phyloP scores from a whole-genome alignment of 2,888 invertebrate genomes.

The Glaucopsyche alexis region DNA sequence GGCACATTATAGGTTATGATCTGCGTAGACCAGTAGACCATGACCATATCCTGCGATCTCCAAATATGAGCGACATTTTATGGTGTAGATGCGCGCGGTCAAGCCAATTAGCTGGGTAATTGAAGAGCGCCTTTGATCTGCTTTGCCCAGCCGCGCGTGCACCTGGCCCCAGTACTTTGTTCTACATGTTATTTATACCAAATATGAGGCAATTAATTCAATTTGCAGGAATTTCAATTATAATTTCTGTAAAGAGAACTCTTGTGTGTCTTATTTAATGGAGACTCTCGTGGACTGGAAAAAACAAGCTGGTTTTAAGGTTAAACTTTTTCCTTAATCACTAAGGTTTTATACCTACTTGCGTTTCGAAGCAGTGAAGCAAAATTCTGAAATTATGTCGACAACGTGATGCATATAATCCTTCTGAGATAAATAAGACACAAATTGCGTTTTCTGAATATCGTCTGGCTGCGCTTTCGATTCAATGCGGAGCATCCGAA shows the following conservation, averaged over 20 bases:
- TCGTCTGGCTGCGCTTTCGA: too few species aligned
- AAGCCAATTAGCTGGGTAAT: slow-evolving; percentile 70
- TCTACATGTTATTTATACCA: slow-evolving; percentile 31
- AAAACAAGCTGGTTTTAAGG: too few species aligned
- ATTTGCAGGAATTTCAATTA: background rate
- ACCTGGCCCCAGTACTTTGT: slow-evolving; percentile 45
- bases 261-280: background rate
- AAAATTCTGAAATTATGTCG: too few species aligned
- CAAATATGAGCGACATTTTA: slow-evolving; percentile 39
- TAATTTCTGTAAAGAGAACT: background rate
- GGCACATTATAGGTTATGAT: background rate
- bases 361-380: too few species aligned
- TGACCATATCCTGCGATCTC: slow-evolving; percentile 11
- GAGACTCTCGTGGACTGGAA: too few species aligned
- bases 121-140: slow-evolving; percentile 64
- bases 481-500: too few species aligned
- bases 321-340: too few species aligned
- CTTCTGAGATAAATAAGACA: too few species aligned
- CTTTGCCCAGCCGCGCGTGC: slow-evolving; percentile 56
- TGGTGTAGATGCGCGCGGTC: slow-evolving; percentile 49
- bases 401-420: too few species aligned
- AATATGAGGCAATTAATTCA: slow-evolving; percentile 24
- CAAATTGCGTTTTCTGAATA: too few species aligned
- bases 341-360: too few species aligned
- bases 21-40: slow-evolving; percentile 1